Evolutionary conservation across 1,140 invertebrate genomes (phyloP).

Genomic region (Hypsibius dujardini): DNA sequence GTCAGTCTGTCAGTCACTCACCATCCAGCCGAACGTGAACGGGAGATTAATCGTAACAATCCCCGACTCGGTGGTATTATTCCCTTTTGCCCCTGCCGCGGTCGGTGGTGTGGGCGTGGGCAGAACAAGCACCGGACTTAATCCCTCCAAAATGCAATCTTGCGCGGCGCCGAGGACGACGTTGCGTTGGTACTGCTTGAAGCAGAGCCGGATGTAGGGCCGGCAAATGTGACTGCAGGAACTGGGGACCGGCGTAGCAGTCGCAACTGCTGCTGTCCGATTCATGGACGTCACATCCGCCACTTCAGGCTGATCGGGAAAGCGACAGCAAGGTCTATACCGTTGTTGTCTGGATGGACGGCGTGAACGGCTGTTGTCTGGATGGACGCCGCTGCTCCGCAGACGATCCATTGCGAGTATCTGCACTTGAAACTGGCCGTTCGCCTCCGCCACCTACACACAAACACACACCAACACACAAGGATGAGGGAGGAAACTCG

Average conservation of each 20-base stretch:
- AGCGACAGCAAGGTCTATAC: neutral
- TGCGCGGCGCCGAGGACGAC: neutral
- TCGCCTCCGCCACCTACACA: constrained; percentile 17
- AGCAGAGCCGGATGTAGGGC: constrained; percentile 7
- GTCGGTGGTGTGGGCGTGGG: neutral
- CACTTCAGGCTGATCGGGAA: neutral
- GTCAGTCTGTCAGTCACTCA: neutral
- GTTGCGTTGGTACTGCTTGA: constrained; percentile 5
- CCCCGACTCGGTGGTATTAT: neutral
- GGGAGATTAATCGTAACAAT: constrained; percentile 4
- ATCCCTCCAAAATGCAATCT: neutral
- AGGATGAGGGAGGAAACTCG: neutral
- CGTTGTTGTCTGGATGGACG: neutral
- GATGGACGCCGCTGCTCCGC: neutral
- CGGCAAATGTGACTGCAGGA: neutral
- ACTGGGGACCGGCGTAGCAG: neutral
- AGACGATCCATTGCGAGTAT: neutral
- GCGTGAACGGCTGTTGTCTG: neutral
- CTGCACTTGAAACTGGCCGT: neutral
- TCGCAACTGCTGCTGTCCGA: neutral
- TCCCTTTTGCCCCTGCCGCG: neutral
- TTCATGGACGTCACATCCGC: no score
- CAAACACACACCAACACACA: neutral
- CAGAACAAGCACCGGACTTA: constrained; percentile 1
- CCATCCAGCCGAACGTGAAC: constrained; percentile 4